A percentile compares a stretch with the other conserved stretches of the same genome.
Conservation (phyloP, 2,888 invertebrate genomes). For the Epinotia bilunana region DNA sequence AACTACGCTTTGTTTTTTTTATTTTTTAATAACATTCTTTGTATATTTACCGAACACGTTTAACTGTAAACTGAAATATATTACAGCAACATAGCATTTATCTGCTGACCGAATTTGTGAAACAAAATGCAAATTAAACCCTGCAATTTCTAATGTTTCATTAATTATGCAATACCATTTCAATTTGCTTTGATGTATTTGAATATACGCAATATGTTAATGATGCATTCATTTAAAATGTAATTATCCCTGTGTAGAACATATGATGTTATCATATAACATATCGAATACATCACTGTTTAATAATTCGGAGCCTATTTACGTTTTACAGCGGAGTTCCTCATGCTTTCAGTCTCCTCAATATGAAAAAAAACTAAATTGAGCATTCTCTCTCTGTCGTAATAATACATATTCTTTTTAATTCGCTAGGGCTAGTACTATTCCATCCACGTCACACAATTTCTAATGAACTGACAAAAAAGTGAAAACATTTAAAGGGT, state of each 20-base stretch:
- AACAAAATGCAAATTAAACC: not conserved
- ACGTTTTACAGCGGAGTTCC: too few species aligned
- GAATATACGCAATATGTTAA: not conserved
- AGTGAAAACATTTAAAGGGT: too few species aligned
- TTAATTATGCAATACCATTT: conserved; percentile 4
- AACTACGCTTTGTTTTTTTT: not conserved
- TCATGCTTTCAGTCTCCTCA: too few species aligned
- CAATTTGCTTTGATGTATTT: not conserved
- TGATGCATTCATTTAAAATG: not conserved
- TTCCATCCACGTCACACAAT: too few species aligned
- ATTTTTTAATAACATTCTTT: not conserved
- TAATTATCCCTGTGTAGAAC: not conserved
- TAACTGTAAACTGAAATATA: too few species aligned
- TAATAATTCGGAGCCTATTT: not conserved
- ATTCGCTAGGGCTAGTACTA: too few species aligned
- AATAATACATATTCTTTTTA: too few species aligned
- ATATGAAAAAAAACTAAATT: too few species aligned
- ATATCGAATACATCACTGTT: not conserved
- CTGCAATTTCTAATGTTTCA: not conserved
- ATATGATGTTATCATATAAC: not conserved
- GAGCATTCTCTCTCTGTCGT: too few species aligned
- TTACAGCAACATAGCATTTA: not conserved
- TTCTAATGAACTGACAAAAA: too few species aligned
- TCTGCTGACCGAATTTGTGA: not conserved
- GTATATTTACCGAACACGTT: too few species aligned